Evolutionary conservation across 2,113 vertebrate genomes (phyloP).

Genomic region (Bungarus multicinctus): DNA sequence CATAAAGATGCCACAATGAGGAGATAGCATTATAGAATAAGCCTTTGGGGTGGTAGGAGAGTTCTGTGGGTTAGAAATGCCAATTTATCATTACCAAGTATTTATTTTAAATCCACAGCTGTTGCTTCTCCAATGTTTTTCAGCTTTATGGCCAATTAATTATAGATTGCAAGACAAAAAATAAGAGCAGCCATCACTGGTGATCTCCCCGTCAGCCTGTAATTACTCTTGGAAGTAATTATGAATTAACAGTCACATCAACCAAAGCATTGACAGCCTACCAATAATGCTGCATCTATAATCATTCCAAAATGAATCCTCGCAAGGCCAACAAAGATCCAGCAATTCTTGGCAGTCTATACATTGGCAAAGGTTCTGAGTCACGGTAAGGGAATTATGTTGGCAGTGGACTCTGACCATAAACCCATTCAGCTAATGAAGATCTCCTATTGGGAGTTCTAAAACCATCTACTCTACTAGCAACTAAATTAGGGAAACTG

Average conservation of each 20-base stretch:
- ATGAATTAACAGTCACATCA: not conserved
- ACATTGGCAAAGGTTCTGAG: not conserved
- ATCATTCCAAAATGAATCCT: not conserved
- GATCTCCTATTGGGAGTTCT: constrained; percentile 30
- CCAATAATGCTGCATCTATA: not conserved
- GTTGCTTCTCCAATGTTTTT: rapidly evolving
- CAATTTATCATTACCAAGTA: not conserved
- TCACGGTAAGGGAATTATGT: not conserved
- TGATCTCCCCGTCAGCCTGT: constrained; percentile 16
- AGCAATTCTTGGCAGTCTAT: constrained; percentile 17
- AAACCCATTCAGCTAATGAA: not conserved
- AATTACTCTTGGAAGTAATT: not conserved
- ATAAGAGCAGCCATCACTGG: not conserved
- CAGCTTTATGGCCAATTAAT: not conserved
- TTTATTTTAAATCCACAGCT: not conserved
- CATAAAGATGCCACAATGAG: not conserved
- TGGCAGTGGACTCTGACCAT: not conserved
- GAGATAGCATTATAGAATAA: not conserved
- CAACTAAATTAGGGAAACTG: not conserved
- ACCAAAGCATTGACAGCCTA: constrained; percentile 14
- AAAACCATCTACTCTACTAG: not conserved
- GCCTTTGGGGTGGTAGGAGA: not conserved
- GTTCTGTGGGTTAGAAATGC: constrained; percentile 8
- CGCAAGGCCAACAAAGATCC: not conserved
- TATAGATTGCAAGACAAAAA: not conserved